Evolutionary conservation across 2,888 invertebrate species (phyloP), one percentile per base, ranked within the genome.

Genomic region (Bellardia pandia): DNA sequence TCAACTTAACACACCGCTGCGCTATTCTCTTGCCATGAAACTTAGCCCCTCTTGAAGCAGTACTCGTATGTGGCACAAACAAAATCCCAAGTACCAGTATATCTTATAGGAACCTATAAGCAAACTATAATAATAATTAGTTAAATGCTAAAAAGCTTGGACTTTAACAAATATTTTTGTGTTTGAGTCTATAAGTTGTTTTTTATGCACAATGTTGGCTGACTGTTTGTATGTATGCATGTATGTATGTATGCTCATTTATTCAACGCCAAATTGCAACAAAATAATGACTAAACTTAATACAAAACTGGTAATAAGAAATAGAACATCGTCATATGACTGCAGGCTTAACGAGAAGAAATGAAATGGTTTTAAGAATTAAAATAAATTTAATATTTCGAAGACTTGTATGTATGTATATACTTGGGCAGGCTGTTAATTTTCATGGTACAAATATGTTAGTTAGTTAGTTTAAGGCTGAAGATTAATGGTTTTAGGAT

Each of bases 121-220:
- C 80, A 81, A 87, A 85, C 84, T 75, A 84, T 85, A 87, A 84
- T 84, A 87, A 87, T 87, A 87, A 85, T 87, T 87, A 87, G 87
- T 87, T 81, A 87, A 87, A 85, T 81, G 87, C 85, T 87, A 87
- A 87, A 87, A 87, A 87, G 86, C 84, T 87, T 81, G 86, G 86
- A 87, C 84, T 87, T 84, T 84, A 87, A 84, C 84, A 87, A 75
- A 87, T 69, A 85, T 75, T 75, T 85, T 56, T 81, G 51, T 77
- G 83, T 71, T 83, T 75, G 58, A 82, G 64, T 77, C 64, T 76
- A 56, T 74, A 68, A 68, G 74, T 53, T 4, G 58, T 42, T 77
- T 68, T 51, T 23, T 23, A 23, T 23, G 23, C 23, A 23, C 1
- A 23, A 23, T 23, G 23, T 23, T 23, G 23, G 5, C 5, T 8